Evolutionary conservation across 2,888 invertebrate genomes (phyloP), one percentile per base, ranked within the genome.

Genomic region (Acronicta aceris): DNA sequence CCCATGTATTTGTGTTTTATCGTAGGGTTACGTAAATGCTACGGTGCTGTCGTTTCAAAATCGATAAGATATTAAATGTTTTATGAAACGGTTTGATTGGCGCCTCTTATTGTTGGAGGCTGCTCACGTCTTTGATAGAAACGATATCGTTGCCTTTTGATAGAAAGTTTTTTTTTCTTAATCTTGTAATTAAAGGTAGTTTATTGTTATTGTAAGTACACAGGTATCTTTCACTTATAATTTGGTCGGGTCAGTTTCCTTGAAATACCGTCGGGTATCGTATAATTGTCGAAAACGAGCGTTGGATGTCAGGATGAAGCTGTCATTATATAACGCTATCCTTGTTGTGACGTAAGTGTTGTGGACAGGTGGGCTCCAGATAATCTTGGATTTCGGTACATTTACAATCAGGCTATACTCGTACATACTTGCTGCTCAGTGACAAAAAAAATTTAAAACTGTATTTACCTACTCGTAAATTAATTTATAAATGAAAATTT

Each of bases 291-390:
- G 6, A 63, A 63, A 71, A 63, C 21, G 57, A 69, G 48, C 42
- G 43, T 13, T 40, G 41, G n/a, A 8, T 51, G 54, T 49, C 59
- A 72, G 73, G 72, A 79, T 65, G 63, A 67, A 74, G 74, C 63
- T 74, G 7, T 62, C 72, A 83, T 92, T 92, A 90, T 88, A 88
- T 91, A 92, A 92, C 83, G 52, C 76, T 74, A 79, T 89, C 87
- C 88, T 88, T 85, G 76, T 81, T 77, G 81, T 92, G 91, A 91
- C 91, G 92, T 92, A 92, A 92, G 86, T 79, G 60, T 70, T 58
- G 30, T 53, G 15, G 27, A 45, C 69, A 76, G 74, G 74, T 76
- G 49, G 67, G 65, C 63, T 67, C 61, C 52, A 69, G 59, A 57
- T 42, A 51, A 17, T 58, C 33, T 12, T 12, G 33, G 33, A 10